These are phyloP conservation scores for Drepana falcataria DNA, from an alignment of 2,888 invertebrate genomes.

Conservation along the genomic window DNA sequence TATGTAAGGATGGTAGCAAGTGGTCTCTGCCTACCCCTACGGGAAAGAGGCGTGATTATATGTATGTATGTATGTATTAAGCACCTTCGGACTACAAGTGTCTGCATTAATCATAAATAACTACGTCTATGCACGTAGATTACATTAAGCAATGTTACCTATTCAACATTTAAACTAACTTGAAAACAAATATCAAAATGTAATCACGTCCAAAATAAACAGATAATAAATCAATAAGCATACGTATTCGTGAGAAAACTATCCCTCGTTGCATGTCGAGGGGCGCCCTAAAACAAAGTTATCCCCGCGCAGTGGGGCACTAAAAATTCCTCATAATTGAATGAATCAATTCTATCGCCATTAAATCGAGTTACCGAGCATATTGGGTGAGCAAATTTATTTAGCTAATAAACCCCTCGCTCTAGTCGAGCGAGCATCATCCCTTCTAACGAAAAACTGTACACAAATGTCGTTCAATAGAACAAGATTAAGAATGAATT, in stretches of 20 bases:
- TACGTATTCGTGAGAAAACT: slow-evolving; percentile 66
- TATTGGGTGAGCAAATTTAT: slow-evolving; percentile 78
- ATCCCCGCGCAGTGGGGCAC: slow-evolving; percentile 67
- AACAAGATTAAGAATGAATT: not conserved
- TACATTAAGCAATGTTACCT: too few species aligned
- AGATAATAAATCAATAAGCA: slow-evolving; percentile 51
- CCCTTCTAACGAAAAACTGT: slow-evolving; percentile 41
- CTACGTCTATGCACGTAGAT: too few species aligned
- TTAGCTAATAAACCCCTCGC: slow-evolving; percentile 71
- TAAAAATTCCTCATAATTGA: slow-evolving; percentile 79
- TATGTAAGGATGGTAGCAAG: too few species aligned
- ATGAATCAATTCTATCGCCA: slow-evolving; percentile 79
- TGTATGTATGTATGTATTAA: too few species aligned
- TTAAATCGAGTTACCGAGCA: slow-evolving; percentile 79
- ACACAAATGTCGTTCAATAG: slow-evolving; percentile 1
- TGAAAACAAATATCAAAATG: not conserved
- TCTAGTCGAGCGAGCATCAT: slow-evolving; percentile 45
- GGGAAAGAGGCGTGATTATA: too few species aligned
- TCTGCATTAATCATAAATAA: too few species aligned
- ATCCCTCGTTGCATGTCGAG: slow-evolving; percentile 38
- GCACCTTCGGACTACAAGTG: too few species aligned
- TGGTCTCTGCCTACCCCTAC: too few species aligned
- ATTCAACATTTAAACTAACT: too few species aligned
- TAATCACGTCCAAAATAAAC: slow-evolving; percentile 14
- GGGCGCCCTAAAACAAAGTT: slow-evolving; percentile 71